phyloP scores from a whole-genome alignment of 37 sponge, comb jelly and placozoan genomes.

The Theonella swinhoei region DNA sequence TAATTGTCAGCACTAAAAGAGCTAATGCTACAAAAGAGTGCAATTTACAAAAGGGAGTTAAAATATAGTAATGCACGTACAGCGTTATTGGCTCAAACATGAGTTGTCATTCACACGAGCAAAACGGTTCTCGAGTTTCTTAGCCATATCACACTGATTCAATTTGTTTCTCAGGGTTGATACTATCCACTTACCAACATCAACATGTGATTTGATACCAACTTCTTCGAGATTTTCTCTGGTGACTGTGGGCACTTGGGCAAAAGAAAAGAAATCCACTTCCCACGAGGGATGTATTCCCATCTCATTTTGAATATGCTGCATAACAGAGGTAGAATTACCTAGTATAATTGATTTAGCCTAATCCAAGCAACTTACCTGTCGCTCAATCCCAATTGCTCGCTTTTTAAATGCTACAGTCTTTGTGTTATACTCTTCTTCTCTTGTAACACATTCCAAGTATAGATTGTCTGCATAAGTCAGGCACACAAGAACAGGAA shows the following conservation, averaged over 20 bases:
- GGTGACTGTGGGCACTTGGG: background rate
- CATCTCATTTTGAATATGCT: background rate
- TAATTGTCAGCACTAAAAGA: no score
- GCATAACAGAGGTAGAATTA: no score
- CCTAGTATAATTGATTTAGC: background rate
- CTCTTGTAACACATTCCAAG: conserved; percentile 36
- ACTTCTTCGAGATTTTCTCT: conserved; percentile 26
- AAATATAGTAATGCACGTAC: no score
- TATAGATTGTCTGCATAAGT: conserved; percentile 71
- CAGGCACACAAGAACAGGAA: conserved; percentile 60
- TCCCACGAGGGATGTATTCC: background rate
- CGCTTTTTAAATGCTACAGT: background rate
- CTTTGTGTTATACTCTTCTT: background rate
- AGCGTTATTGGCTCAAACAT: no score
- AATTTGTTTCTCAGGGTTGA: conserved; percentile 26
- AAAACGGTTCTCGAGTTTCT: no score
- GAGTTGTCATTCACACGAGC: no score
- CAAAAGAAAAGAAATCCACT: background rate
- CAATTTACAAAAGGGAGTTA: no score
- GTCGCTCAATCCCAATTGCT: conserved; percentile 21
- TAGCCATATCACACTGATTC: conserved; percentile 36
- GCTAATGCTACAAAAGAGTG: no score
- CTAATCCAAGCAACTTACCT: background rate
- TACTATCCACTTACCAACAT: conserved; percentile 57
- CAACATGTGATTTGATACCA: conserved; percentile 28